Base-by-base conservation (phyloP, 2,113 vertebrate species). In the Hydrolagus affinis region DNA sequence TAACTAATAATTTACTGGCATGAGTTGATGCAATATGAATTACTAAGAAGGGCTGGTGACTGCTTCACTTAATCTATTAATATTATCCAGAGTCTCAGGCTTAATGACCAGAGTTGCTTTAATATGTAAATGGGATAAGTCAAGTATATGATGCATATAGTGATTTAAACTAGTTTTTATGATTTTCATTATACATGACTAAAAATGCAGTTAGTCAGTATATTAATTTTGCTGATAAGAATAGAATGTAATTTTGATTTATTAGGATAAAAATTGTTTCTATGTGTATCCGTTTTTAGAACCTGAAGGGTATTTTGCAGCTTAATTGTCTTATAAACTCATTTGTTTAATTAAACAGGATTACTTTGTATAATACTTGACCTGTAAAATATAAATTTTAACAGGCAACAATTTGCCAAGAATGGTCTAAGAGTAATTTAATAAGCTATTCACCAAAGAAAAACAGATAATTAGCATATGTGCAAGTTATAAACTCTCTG, bases 311-410 rank as follows among this genome's bases (percentile, higher is more conserved):
- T 10, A 17, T 74, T 44, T 44, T 6, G 44, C 30, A 44, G 25
- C 72, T 44, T 44, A 74, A 74, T 44, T 44, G 15, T 74, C 14
- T 19, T 74, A 30, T 44, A 74, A 74, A 44, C 30, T 44, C 44
- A 74, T 74, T 74, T 74, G 30, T 74, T 14, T 74, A 74, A 74
- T 74, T 74, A 74, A 44, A 44, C 30, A 17, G 11, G 17, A 44
- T 74, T 44, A 74, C 30, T 30, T 74, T 12, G 7, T 44, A 32
- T 74, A 28, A 74, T 30, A 28, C 32, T 74, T 74, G 28, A 44
- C 72, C 72, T 74, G 30, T 74, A 32, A 74, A 74, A 72, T 32
- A 74, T 74, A 8, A 74, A 74, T 44, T 9, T 74, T 44, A 30
- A 44, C 15, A 44, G 72, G 30, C 30, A 44, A 74, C 72, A 30